phyloP scores from a whole-genome alignment of 2,888 invertebrate genomes.

The Agrenia bidenticulata region DNA sequence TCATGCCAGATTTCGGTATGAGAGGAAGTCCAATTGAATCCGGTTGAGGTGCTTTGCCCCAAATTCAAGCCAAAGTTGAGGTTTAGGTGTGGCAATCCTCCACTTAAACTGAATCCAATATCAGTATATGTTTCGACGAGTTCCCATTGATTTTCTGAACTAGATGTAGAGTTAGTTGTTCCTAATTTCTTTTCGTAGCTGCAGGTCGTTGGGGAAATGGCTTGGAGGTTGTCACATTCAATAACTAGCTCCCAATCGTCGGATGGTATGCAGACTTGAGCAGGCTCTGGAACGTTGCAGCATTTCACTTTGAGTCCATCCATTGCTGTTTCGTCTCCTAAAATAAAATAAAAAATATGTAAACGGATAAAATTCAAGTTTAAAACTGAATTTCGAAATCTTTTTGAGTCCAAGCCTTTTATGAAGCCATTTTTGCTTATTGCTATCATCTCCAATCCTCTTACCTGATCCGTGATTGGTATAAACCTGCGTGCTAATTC shows the following conservation, averaged over 20 bases:
- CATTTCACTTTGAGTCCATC: slow-evolving; percentile 45
- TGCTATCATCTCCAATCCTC: too few relatives aligned
- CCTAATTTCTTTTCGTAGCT: slow-evolving; percentile 45
- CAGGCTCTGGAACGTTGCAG: slow-evolving; percentile 45
- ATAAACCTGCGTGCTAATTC: slow-evolving; percentile 44
- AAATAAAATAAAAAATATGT: too few relatives aligned
- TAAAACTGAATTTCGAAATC: too few relatives aligned
- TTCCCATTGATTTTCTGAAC: slow-evolving; percentile 32
- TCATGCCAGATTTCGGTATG: slow-evolving; percentile 39
- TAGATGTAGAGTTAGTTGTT: slow-evolving; percentile 33
- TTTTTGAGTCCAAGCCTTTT: too few relatives aligned
- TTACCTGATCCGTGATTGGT: slow-evolving; percentile 18
- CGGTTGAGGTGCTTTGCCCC: slow-evolving; percentile 32
- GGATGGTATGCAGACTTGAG: slow-evolving; percentile 31
- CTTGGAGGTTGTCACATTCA: slow-evolving; percentile 47
- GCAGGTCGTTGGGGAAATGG: slow-evolving; percentile 38
- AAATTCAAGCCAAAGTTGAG: slow-evolving; percentile 33
- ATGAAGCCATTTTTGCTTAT: too few relatives aligned
- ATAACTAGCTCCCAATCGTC: slow-evolving; percentile 46
- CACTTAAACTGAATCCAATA: slow-evolving; percentile 38
- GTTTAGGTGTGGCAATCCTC: slow-evolving; percentile 26
- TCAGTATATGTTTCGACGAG: slow-evolving; percentile 30
- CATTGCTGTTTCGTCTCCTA: slow-evolving; percentile 43
- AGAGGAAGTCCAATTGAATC: slow-evolving; percentile 41
- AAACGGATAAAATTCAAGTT: too few relatives aligned